A percentile compares a stretch with the other conserved stretches of the same genome.
Conservation (phyloP, 2,797 vertebrate genomes). For the Tachyglossus aculeatus region DNA sequence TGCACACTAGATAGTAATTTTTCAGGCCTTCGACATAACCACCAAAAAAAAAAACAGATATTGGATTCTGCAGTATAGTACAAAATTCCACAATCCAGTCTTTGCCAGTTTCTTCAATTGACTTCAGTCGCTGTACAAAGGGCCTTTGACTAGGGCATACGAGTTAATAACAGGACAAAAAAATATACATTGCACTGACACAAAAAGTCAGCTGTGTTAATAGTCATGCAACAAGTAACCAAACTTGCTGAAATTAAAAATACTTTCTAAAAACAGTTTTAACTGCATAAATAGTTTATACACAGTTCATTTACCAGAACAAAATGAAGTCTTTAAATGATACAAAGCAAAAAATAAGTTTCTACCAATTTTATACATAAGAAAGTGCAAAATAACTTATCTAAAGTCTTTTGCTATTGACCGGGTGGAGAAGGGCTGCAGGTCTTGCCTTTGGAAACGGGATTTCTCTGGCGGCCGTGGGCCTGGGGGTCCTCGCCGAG, state of each 20-base stretch:
- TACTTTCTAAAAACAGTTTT: slow-evolving; percentile 91
- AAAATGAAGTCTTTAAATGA: slow-evolving; percentile 86
- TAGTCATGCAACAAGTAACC: slow-evolving; percentile 98
- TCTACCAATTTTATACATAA: slow-evolving; percentile 86
- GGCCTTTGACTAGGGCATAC: slow-evolving; percentile 81
- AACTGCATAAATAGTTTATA: slow-evolving; percentile 99
- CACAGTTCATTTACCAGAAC: slow-evolving; percentile 90
- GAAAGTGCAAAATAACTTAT: slow-evolving; percentile 90
- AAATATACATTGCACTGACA: slow-evolving; percentile 98
- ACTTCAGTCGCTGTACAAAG: slow-evolving; percentile 88
- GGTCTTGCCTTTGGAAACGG: too few species aligned
- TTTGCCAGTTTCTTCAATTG: slow-evolving; percentile 82
- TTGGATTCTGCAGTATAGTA: slow-evolving; percentile 85
- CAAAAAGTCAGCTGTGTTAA: slow-evolving; percentile 99
- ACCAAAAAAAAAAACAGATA: slow-evolving; percentile 87
- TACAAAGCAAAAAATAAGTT: slow-evolving; percentile 84
- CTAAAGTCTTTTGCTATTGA: slow-evolving; percentile 81
- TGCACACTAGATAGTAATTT: slow-evolving; percentile 94
- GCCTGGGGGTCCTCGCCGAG: slow-evolving; percentile 70
- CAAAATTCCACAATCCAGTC: slow-evolving; percentile 88
- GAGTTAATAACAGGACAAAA: slow-evolving; percentile 85
- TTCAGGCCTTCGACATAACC: slow-evolving; percentile 92
- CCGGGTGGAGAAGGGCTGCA: slow-evolving; percentile 70
- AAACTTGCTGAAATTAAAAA: slow-evolving; percentile 99
- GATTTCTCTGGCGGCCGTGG: too few species aligned